Conservation (phyloP, 2,113 vertebrate species). For the Gasterosteus nipponicus region DNA sequence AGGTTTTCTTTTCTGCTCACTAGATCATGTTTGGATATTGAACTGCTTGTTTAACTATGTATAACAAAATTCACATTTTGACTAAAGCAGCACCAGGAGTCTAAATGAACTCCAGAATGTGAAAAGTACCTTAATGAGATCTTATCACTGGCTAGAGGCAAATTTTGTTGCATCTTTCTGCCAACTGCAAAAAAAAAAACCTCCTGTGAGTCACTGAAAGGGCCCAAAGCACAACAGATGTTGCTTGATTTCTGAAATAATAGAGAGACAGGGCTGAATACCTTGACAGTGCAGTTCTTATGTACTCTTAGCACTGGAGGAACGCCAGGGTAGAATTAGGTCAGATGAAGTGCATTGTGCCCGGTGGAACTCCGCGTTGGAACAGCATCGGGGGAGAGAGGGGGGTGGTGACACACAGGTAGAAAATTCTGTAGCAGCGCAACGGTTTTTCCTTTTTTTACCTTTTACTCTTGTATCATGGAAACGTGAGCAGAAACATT, state of each 20-base stretch:
- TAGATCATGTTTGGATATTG: neutral
- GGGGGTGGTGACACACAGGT: constrained; percentile 66
- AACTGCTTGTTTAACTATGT: constrained; percentile 12
- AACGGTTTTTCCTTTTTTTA: constrained; percentile 11
- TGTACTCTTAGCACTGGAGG: constrained; percentile 75
- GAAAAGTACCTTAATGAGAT: constrained; percentile 54
- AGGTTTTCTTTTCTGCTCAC: constrained; percentile 3
- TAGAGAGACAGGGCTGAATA: constrained; percentile 58
- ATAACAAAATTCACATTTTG: constrained; percentile 4
- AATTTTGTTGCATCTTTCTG: constrained; percentile 50
- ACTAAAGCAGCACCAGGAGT: constrained; percentile 11
- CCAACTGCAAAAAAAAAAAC: constrained; percentile 43
- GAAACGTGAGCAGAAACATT: constrained; percentile 72
- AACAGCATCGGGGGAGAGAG: constrained; percentile 61
- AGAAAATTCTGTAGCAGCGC: constrained; percentile 75
- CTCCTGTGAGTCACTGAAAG: constrained; percentile 57
- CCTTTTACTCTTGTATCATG: constrained; percentile 54
- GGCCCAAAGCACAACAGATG: constrained; percentile 78
- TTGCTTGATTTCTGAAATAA: constrained; percentile 74
- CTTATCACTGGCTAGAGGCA: constrained; percentile 51
- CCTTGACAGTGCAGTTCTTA: constrained; percentile 72
- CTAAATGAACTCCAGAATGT: constrained; percentile 39
- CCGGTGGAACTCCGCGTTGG: constrained; percentile 75
- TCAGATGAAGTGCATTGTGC: constrained; percentile 76
- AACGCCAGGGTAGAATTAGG: constrained; percentile 80